phyloP scores from a whole-genome alignment of 2,888 invertebrate species.

The Lasius fuliginosus region DNA sequence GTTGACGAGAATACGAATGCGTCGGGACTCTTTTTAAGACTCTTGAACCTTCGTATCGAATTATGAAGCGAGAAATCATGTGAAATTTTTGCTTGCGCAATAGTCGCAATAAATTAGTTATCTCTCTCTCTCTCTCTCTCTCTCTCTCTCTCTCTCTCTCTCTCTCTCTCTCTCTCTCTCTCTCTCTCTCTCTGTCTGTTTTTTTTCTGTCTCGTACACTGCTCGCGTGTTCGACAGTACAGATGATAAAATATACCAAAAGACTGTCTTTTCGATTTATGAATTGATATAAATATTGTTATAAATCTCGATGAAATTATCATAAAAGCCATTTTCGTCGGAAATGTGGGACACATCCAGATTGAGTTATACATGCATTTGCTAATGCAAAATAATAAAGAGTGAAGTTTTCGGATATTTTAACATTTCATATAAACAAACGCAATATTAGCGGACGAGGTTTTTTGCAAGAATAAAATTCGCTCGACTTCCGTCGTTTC shows the following conservation, averaged over 20 bases:
- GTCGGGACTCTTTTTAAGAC: not conserved
- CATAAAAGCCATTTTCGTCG: not conserved
- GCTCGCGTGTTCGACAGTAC: not conserved
- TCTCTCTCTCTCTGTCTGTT: not conserved
- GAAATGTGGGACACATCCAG: not conserved
- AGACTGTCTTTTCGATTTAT: not conserved
- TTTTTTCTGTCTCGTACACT: not conserved
- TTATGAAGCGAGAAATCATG: not conserved
- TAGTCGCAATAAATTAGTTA: not conserved
- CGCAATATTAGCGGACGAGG: not conserved
- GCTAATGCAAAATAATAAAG: not conserved
- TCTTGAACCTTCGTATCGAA: not conserved
- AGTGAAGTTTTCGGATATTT: no score
- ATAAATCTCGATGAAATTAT: not conserved
- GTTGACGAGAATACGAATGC: constrained; percentile 10
- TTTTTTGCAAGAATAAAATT: not conserved
- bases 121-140: not conserved
- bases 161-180: not conserved
- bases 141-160: no score
- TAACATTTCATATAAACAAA: not conserved
- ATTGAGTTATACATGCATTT: not conserved
- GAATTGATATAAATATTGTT: not conserved
- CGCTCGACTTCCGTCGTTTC: not conserved
- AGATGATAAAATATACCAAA: constrained; percentile 7
- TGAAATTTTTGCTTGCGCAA: not conserved